Percentiles rank a stretch among this genome's conserved stretches.
These are phyloP conservation scores for Diaperis boleti DNA, from an alignment of 2,888 invertebrate species.

Conservation along the genomic window DNA sequence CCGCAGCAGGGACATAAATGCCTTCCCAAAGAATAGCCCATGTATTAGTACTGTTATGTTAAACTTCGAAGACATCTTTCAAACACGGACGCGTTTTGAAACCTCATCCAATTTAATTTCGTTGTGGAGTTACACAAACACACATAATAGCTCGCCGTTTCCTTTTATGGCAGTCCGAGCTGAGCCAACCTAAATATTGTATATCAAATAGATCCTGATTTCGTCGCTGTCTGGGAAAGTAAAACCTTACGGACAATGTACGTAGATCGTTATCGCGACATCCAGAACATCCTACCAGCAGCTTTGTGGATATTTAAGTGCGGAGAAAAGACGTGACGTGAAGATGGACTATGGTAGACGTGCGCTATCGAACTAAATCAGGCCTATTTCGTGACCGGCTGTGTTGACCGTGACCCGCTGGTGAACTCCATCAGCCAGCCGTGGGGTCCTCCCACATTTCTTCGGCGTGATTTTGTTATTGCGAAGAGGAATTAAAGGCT, in stretches of 20 bases:
- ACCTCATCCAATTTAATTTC: constrained; percentile 30
- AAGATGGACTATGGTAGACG: constrained; percentile 49
- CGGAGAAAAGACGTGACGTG: constrained; percentile 50
- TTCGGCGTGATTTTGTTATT: constrained; percentile 6
- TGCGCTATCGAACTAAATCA: constrained; percentile 54
- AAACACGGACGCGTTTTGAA: constrained; percentile 13
- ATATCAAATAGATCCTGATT: constrained; percentile 15
- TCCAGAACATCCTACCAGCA: constrained; percentile 35
- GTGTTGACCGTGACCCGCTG: constrained; percentile 52
- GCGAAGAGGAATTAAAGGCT: too few species aligned
- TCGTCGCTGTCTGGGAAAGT: constrained; percentile 23
- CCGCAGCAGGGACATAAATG: not conserved
- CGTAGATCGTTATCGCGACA: constrained; percentile 42
- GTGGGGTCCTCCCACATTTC: constrained; percentile 33
- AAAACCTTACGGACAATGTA: constrained; percentile 19
- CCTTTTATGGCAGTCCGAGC: constrained; percentile 3
- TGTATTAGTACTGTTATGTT: constrained; percentile 14
- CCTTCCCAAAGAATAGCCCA: constrained; percentile 3
- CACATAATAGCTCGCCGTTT: constrained; percentile 11
- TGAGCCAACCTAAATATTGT: constrained; percentile 12
- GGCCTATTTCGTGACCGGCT: constrained; percentile 54
- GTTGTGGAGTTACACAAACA: constrained; percentile 9
- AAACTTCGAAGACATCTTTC: constrained; percentile 13
- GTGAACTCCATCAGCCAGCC: constrained; percentile 30
- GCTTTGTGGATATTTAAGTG: constrained; percentile 46